Percentiles rank a stretch among this genome's conserved stretches.
These are phyloP conservation scores for Passer montanus DNA, from an alignment of 2,113 vertebrate species.

Conservation along the genomic window DNA sequence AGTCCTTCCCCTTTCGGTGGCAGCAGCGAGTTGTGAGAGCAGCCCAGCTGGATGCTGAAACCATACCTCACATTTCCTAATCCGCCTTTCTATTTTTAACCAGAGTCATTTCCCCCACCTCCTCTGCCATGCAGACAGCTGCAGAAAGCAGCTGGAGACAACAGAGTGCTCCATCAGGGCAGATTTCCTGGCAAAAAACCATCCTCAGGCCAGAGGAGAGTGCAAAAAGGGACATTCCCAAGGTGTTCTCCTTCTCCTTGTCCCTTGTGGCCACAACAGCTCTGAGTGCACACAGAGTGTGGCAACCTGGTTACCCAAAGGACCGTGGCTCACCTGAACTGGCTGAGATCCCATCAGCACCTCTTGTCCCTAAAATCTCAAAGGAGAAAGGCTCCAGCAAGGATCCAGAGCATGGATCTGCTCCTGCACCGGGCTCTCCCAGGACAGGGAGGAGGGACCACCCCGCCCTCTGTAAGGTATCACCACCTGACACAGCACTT, in stretches of 20 bases:
- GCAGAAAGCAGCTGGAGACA: slow-evolving; percentile 18
- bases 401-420: background rate
- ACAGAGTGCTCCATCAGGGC: background rate
- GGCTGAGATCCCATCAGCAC: background rate
- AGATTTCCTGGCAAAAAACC: background rate
- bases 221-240: background rate
- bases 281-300: background rate
- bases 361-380: background rate
- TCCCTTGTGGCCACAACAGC: background rate
- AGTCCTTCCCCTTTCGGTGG: slow-evolving; percentile 40
- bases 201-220: background rate
- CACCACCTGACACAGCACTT: background rate
- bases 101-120: background rate
- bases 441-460: background rate
- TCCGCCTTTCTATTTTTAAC: slow-evolving; percentile 28
- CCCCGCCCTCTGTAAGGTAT: background rate
- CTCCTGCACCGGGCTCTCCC: background rate
- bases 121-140: background rate
- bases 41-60: background rate
- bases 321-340: background rate
- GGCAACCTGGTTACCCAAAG: background rate
- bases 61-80: background rate
- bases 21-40: slow-evolving; percentile 7
- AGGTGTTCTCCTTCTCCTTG: background rate
- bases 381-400: background rate